Evolutionary conservation across 2,113 vertebrate species (phyloP).

Genomic region (Manacus vitellinus): DNA sequence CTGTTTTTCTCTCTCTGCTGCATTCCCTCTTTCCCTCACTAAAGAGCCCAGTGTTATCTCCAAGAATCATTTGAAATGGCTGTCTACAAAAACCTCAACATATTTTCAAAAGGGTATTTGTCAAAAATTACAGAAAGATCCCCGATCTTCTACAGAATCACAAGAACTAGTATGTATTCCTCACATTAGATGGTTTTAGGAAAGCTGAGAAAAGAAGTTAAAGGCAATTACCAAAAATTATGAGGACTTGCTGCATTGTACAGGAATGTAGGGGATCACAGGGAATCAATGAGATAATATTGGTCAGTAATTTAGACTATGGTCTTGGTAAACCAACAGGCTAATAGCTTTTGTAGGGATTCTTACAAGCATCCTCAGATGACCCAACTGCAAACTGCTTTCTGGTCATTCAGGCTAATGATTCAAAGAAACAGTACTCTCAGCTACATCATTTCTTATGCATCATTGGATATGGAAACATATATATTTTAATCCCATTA

Average conservation of each 20-base stretch:
- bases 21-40: not conserved
- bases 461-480: not conserved
- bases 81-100: not conserved
- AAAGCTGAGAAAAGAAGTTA: not conserved
- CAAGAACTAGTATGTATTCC: not conserved
- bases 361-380: not conserved
- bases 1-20: not conserved
- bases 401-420: not conserved
- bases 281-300: not conserved
- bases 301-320: not conserved
- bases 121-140: not conserved
- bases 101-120: not conserved
- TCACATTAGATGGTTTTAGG: not conserved
- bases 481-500: not conserved
- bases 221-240: not conserved
- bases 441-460: not conserved
- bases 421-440: not conserved
- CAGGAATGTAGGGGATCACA: not conserved
- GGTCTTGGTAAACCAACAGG: not conserved
- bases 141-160: not conserved
- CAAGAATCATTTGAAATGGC: not conserved
- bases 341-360: not conserved
- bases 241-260: not conserved
- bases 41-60: not conserved
- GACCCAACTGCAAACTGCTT: not conserved